Base-by-base conservation (phyloP, 2,888 invertebrate genomes). In the Drosophila ustulata region DNA sequence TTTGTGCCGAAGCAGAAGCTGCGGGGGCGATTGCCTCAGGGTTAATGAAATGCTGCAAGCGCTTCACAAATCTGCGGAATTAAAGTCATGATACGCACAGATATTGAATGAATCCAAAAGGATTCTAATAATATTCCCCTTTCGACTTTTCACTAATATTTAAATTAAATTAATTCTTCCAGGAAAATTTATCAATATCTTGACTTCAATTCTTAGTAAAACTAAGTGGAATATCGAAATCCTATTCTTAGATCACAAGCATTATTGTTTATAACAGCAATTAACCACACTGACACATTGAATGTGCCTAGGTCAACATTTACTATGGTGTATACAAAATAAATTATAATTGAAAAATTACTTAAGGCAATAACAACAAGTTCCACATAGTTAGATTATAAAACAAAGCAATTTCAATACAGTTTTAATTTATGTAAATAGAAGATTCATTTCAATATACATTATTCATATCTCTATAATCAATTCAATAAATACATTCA, bases 401-500 rank as follows among this genome's bases (percentile, higher is more conserved):
- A 51, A 9, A 39, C 37, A 26, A 23, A 5, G 3, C 9, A 9
- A 11, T 37, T 51, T 52, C 3, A 34, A n/a, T 30, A 18, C n/a
- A 39, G 2, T 18, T 58, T 32, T 30, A 30, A 2, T 47, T 47
- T 51, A 8, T 53, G 11, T 34, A 32, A 45, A 43, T 32, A 32
- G 2, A 49, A 13, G 23, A 28, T 69, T 55, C 39, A 50, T 53
- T 69, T 55, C n/a, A 23, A 41, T 50, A 9, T 34, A 64, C 30
- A 71, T 49, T 53, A 11, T 28, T n/a, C 18, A 47, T 11, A 32
- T 25, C 1, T 3, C 47, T 49, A 3, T 25, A 41, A 25, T 32
- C 46, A 39, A 28, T 70, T 64, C n/a, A 70, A 58, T 70, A 52
- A 57, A 53, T 66, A 62, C 49, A 63, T 66, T 47, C 34, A 55